Evolutionary conservation across 2,888 invertebrate genomes (phyloP).

Genomic region (Taenaris catops): DNA sequence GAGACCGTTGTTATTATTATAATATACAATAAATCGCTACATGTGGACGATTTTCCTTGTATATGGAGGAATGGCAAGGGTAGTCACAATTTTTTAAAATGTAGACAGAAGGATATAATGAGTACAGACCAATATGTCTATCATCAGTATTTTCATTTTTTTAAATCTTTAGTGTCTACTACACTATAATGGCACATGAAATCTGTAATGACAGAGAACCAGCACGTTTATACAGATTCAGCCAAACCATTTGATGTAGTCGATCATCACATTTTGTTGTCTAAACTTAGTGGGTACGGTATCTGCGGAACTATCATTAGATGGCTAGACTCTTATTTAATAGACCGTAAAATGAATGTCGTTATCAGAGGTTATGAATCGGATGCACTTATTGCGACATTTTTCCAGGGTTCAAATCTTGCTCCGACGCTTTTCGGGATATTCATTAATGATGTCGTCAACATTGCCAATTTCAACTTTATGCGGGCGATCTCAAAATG

Average conservation of each 20-base stretch:
- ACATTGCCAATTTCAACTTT: neutral
- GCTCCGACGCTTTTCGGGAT: neutral
- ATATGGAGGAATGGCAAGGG: too few relatives aligned
- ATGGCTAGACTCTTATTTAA: neutral
- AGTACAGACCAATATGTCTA: too few relatives aligned
- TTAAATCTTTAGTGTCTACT: too few relatives aligned
- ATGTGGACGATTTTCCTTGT: too few relatives aligned
- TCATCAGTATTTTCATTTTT: too few relatives aligned
- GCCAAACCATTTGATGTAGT: neutral
- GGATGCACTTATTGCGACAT: neutral
- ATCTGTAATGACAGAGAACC: slow-evolving; percentile 1
- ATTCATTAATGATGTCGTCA: neutral
- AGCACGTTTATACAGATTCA: slow-evolving; percentile 2
- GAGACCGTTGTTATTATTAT: too few relatives aligned
- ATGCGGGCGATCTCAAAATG: slow-evolving; percentile 1
- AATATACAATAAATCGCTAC: too few relatives aligned
- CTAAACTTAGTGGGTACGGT: neutral
- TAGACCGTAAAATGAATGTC: neutral
- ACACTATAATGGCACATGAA: slow-evolving; percentile 2
- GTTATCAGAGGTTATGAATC: neutral
- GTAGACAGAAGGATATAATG: too few relatives aligned
- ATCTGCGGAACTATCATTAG: neutral
- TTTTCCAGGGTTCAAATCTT: neutral
- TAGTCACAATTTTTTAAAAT: too few relatives aligned
- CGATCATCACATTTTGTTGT: neutral